Evolutionary conservation across 2,113 vertebrate species (phyloP), one percentile per base, ranked within the genome.

Genomic region (Brachyhypopomus occidentalis): DNA sequence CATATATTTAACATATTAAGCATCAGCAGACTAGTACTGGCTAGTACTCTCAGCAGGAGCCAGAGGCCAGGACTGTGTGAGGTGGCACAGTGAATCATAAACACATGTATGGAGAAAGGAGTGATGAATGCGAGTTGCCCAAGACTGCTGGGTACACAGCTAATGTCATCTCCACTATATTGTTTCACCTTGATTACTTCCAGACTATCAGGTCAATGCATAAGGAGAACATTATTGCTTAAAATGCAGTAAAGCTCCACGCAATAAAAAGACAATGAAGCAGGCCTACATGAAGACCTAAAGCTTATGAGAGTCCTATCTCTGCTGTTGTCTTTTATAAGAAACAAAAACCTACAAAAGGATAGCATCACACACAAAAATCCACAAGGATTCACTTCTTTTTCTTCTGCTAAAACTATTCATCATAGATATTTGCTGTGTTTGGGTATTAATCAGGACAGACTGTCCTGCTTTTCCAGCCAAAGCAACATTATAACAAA

Each of bases 401-500:
- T 34, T 63, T 23, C 23, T 76, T 41, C 25, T 12, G 23, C 36
- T 22, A 45, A 45, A 62, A 30, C 17, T 55, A 55, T 48, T 3
- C 2, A 58, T 84, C 59, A 76, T 63, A 72, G 58, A 80, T 80
- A 22, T 60, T 48, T 25, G 19, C 23, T 27, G 56, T 27, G 19
- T 7, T 72, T 12, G 1, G 25, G 48, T 48, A 45, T 56, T 73
- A 4, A 36, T 55, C 63, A 41, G 64, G 36, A 45, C 62, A 58
- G 25, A 58, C n/a, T 66, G 63, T 30, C 55, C 48, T 3, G 17
- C 63, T 41, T 19, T 48, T 72, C 72, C 27, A 71, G 59, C 25
- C 67, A 78, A 69, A 77, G 23, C 74, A 22, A 77, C 64, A 19
- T 71, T 45, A 16, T 70, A 34, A 41, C 64, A 77, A 20, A 34